Percentiles rank a stretch among this genome's conserved stretches.
Evolutionary conservation across 2,113 vertebrate species (phyloP).

Genomic region (Galeopterus variegatus): DNA sequence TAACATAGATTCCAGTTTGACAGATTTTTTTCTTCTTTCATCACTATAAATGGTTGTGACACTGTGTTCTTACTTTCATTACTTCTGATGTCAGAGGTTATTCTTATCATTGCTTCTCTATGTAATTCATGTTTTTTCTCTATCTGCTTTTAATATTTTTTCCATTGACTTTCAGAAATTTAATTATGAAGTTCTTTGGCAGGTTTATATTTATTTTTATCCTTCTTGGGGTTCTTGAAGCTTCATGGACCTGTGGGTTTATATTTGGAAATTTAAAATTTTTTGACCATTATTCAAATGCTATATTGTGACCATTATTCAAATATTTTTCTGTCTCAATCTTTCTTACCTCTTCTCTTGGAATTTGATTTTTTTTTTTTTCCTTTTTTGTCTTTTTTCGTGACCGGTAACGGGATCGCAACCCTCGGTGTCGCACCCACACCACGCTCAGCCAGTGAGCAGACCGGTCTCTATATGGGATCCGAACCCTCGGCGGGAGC

Average conservation of each 20-base stretch:
- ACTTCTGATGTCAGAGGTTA: neutral
- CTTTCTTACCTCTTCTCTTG: neutral
- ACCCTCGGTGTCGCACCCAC: too few species aligned
- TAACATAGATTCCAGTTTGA: neutral
- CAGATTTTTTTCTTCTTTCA: neutral
- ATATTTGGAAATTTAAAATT: neutral
- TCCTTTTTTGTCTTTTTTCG: too few species aligned
- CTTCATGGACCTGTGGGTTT: neutral
- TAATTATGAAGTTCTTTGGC: neutral
- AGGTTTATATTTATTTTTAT: slow-evolving; percentile 3
- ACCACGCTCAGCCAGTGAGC: too few species aligned
- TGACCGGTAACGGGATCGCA: too few species aligned
- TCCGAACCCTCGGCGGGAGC: too few species aligned
- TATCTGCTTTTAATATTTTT: neutral
- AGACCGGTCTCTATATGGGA: too few species aligned
- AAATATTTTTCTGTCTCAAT: neutral
- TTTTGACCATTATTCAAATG: neutral
- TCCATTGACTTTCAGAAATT: neutral
- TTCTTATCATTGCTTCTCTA: neutral
- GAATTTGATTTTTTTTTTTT: slow-evolving; percentile 17
- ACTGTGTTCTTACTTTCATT: neutral
- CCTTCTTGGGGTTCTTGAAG: neutral
- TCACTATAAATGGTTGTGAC: neutral
- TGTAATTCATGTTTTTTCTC: neutral
- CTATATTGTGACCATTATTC: neutral